These are phyloP conservation scores for Margaritifera margaritifera DNA, from an alignment of 2,888 invertebrate genomes.

Conservation along the genomic window DNA sequence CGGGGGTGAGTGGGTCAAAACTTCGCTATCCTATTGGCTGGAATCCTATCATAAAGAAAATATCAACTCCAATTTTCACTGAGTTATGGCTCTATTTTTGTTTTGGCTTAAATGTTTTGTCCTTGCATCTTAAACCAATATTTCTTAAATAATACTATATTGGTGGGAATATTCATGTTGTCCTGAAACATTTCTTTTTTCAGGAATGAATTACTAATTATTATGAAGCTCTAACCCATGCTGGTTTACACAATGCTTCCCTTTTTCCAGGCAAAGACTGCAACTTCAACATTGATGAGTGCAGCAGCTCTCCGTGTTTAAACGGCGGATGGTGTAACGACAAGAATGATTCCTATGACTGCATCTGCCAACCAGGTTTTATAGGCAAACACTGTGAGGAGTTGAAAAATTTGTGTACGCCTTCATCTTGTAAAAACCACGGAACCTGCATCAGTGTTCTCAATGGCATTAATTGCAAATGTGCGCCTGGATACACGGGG, in stretches of 20 bases:
- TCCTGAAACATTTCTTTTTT: background rate
- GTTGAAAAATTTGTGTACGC: constrained; percentile 55
- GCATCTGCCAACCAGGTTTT: constrained; percentile 37
- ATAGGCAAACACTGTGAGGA: constrained; percentile 31
- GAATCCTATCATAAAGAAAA: too few species aligned
- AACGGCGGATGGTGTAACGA: constrained; percentile 46
- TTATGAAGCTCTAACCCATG: background rate
- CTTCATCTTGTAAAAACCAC: constrained; percentile 54
- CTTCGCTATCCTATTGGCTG: too few species aligned
- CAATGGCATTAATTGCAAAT: constrained; percentile 76
- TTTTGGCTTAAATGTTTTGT: too few species aligned
- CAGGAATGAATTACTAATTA: background rate
- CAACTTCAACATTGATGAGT: constrained; percentile 90
- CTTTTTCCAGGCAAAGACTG: constrained; percentile 87
- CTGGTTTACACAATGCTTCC: background rate
- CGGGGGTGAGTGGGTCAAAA: too few species aligned
- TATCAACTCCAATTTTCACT: too few species aligned
- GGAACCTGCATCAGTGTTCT: constrained; percentile 51
- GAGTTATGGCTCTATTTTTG: too few species aligned
- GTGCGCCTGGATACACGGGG: constrained; percentile 90
- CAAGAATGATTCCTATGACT: constrained; percentile 37
- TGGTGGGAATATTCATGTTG: background rate
- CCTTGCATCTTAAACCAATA: too few species aligned
- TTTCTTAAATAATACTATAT: background rate
- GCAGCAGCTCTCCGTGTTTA: constrained; percentile 69